A percentile compares a stretch with the other conserved stretches of the same genome.
phyloP scores from a whole-genome alignment of 2,797 vertebrate genomes.

The Triplophysa bombifrons region DNA sequence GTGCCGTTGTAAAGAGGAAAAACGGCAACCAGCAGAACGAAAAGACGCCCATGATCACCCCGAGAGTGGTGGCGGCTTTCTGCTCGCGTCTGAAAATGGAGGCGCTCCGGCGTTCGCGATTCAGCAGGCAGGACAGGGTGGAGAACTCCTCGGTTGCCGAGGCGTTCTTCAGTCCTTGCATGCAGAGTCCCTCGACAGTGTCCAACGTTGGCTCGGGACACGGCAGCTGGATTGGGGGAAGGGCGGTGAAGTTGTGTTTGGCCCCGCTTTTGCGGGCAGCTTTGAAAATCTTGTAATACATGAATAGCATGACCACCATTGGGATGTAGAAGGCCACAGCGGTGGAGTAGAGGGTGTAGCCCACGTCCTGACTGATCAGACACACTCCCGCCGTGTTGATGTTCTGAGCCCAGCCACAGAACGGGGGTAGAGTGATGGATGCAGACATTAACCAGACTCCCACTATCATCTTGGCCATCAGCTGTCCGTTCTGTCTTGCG shows the following conservation, averaged over 20 bases:
- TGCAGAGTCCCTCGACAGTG: conserved; percentile 72
- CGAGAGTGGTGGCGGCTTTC: conserved; percentile 82
- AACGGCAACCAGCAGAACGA: conserved; percentile 82
- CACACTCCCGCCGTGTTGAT: conserved; percentile 78
- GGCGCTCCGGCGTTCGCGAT: conserved; percentile 78
- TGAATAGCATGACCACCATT: conserved; percentile 84
- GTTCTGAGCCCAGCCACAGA: conserved; percentile 84
- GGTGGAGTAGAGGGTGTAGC: conserved; percentile 84
- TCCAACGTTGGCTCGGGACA: conserved; percentile 67
- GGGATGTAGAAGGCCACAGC: conserved; percentile 84
- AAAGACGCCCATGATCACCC: conserved; percentile 82
- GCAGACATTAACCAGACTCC: conserved; percentile 82
- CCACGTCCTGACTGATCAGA: conserved; percentile 84
- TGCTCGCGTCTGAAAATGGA: conserved; percentile 85
- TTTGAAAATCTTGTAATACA: conserved; percentile 85
- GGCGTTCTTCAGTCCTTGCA: conserved; percentile 78
- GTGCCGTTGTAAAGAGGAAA: conserved; percentile 79
- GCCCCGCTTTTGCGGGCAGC: conserved; percentile 81
- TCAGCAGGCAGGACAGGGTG: conserved; percentile 76
- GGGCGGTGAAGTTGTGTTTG: conserved; percentile 78
- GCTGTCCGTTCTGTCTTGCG: conserved; percentile 79
- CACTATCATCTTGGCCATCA: conserved; percentile 84
- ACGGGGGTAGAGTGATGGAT: conserved; percentile 82
- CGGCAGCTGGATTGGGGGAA: conserved; percentile 65
- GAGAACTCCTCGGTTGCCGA: conserved; percentile 73